These are phyloP conservation scores for Argyra leucocephala DNA, from an alignment of 2,888 invertebrate species.

Conservation along the genomic window DNA sequence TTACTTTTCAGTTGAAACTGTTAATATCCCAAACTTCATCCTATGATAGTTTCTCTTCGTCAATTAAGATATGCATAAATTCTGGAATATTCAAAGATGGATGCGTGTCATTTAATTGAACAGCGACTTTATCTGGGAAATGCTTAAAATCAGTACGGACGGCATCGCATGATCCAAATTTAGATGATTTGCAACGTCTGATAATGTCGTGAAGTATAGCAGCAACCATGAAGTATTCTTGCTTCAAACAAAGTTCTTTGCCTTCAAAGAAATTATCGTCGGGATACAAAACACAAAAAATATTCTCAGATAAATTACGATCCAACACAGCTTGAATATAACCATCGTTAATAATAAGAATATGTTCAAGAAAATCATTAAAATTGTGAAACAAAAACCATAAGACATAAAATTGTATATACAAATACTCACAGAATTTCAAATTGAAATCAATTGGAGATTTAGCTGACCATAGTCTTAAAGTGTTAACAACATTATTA, in stretches of 20 bases:
- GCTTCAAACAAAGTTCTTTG: slow-evolving; percentile 94
- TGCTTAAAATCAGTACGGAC: slow-evolving; percentile 77
- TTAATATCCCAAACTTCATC: slow-evolving; percentile 89
- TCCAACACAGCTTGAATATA: slow-evolving; percentile 98
- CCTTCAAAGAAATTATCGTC: slow-evolving; percentile 99
- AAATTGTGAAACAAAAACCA: slow-evolving; percentile 14
- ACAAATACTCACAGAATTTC: slow-evolving; percentile 81
- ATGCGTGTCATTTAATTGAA: slow-evolving; percentile 98
- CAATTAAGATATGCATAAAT: slow-evolving; percentile 85
- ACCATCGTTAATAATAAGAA: slow-evolving; percentile 73
- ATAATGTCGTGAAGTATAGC: slow-evolving; percentile 95
- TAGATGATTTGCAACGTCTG: slow-evolving; percentile 88
- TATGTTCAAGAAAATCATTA: background rate
- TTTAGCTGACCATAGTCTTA: slow-evolving; percentile 96
- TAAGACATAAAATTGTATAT: slow-evolving; percentile 9
- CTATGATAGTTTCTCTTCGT: slow-evolving; percentile 84
- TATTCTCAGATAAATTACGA: slow-evolving; percentile 96
- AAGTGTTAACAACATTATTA: slow-evolving; percentile 96
- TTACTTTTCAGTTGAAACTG: too few species aligned
- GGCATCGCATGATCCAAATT: slow-evolving; percentile 78
- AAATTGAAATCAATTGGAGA: slow-evolving; percentile 91
- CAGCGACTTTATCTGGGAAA: slow-evolving; percentile 92
- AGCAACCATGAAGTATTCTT: slow-evolving; percentile 98
- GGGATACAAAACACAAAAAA: slow-evolving; percentile 92
- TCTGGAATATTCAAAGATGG: slow-evolving; percentile 97